Percentiles rank a stretch among this genome's conserved stretches.
These are phyloP conservation scores for Sesia bembeciformis DNA, from an alignment of 2,888 invertebrate genomes.

Conservation along the genomic window DNA sequence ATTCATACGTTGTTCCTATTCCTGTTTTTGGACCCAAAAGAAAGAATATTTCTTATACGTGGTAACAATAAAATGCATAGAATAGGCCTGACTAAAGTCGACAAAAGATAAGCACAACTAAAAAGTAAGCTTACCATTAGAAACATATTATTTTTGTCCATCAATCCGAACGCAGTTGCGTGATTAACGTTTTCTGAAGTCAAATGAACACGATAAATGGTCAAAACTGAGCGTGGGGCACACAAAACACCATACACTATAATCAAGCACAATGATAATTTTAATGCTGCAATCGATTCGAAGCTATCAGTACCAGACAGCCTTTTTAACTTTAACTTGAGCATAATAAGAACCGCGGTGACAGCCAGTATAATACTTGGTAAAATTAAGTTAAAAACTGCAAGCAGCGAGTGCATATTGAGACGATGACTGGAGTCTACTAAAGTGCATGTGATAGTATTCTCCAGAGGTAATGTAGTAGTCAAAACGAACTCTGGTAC, in stretches of 20 bases:
- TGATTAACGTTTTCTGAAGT: conserved; percentile 26
- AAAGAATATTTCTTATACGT: conserved; percentile 13
- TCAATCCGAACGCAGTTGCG: conserved; percentile 15
- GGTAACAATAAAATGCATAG: conserved; percentile 31
- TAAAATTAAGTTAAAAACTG: conserved; percentile 51
- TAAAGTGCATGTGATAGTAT: conserved; percentile 59
- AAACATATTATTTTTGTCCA: conserved; percentile 22
- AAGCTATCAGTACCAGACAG: conserved; percentile 24
- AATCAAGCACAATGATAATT: conserved; percentile 52
- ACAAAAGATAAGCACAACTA: conserved; percentile 33
- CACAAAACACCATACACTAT: conserved; percentile 40
- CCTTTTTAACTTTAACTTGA: conserved; percentile 42
- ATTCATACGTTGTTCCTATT: too few relatives aligned
- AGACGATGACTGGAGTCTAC: conserved; percentile 64
- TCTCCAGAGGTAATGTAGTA: conserved; percentile 50
- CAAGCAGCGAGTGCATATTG: conserved; percentile 52
- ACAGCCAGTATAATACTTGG: conserved; percentile 44
- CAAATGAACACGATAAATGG: conserved; percentile 40
- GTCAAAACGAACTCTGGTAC: conserved; percentile 75
- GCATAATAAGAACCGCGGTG: conserved; percentile 32
- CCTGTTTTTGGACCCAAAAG: neutral
- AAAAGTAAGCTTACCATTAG: conserved; percentile 33
- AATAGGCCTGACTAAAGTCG: conserved; percentile 29
- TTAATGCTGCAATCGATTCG: conserved; percentile 43
- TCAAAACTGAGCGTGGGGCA: conserved; percentile 44